A percentile compares a stretch with the other conserved stretches of the same genome.
Evolutionary conservation across 2,113 vertebrate genomes (phyloP).

Genomic region (Sinocyclocheilus anophthalmus): DNA sequence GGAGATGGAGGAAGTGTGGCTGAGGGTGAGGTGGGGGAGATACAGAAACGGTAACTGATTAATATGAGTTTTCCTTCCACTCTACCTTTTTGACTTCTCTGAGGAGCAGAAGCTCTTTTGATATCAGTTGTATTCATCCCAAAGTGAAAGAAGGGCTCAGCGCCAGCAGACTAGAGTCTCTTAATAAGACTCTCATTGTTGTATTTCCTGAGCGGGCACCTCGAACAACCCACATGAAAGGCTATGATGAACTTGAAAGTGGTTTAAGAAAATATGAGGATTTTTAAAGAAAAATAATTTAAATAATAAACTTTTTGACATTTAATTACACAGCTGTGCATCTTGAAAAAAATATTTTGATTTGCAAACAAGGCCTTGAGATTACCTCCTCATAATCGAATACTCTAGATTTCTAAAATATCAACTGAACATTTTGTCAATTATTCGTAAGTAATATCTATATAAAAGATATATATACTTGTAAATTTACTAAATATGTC

Average conservation of each 20-base stretch:
- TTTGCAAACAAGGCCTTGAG: too few relatives aligned
- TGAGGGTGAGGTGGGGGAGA: constrained; percentile 6
- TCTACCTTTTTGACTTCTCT: background rate
- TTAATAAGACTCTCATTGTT: constrained; percentile 62
- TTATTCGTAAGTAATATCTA: too few relatives aligned
- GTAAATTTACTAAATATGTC: too few relatives aligned
- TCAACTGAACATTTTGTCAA: too few relatives aligned
- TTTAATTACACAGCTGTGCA: too few relatives aligned
- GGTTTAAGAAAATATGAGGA: background rate
- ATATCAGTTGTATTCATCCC: constrained; percentile 41
- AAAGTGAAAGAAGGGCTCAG: constrained; percentile 58
- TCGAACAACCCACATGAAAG: constrained; percentile 50
- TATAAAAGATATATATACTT: too few relatives aligned
- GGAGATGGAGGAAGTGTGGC: constrained; percentile 51
- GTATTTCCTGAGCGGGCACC: constrained; percentile 56
- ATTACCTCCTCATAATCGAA: too few relatives aligned
- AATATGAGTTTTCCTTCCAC: constrained; percentile 42
- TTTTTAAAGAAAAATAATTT: too few relatives aligned
- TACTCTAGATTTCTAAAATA: too few relatives aligned
- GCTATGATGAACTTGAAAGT: constrained; percentile 58
- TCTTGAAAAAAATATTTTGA: too few relatives aligned
- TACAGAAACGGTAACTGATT: constrained; percentile 53
- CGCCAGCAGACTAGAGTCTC: constrained; percentile 62
- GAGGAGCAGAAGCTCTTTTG: constrained; percentile 9
- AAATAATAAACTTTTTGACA: too few relatives aligned